phyloP scores from a whole-genome alignment of 2,797 vertebrate species.

The Molossus alvarezi region DNA sequence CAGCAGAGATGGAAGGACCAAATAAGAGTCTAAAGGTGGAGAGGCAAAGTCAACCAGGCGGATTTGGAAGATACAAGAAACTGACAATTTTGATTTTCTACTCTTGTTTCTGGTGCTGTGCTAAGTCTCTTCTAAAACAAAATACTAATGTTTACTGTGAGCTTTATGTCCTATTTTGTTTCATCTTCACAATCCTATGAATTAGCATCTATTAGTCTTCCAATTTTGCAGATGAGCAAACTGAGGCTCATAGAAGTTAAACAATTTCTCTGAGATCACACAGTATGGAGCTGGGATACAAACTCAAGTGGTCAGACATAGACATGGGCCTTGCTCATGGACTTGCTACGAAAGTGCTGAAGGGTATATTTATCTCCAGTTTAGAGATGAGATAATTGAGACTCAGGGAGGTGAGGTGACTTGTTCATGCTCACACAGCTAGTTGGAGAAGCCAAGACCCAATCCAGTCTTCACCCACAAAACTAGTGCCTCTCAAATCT shows the following conservation, averaged over 20 bases:
- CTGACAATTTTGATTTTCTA: not conserved
- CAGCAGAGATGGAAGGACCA: not conserved
- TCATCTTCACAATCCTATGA: not conserved
- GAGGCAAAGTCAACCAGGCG: not conserved
- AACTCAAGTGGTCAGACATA: not conserved
- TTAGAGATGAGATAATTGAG: not conserved
- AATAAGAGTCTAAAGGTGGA: not conserved
- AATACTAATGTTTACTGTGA: not conserved
- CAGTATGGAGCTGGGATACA: not conserved
- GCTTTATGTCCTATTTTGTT: not conserved
- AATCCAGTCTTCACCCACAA: not conserved
- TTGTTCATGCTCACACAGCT: not conserved
- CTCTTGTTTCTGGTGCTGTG: not conserved
- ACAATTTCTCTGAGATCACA: slow-evolving; percentile 19
- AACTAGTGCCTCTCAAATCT: not conserved
- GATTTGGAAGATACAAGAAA: not conserved
- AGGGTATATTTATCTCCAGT: not conserved
- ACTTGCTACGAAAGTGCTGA: not conserved
- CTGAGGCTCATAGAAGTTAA: not conserved
- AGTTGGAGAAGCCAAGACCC: not conserved
- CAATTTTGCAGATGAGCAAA: slow-evolving; percentile 20
- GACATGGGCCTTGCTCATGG: not conserved
- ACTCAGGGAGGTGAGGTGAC: not conserved
- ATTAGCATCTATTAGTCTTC: not conserved
- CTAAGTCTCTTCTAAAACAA: not conserved